phyloP scores from a whole-genome alignment of 2,888 invertebrate species.

The Leptopilina myrica region DNA sequence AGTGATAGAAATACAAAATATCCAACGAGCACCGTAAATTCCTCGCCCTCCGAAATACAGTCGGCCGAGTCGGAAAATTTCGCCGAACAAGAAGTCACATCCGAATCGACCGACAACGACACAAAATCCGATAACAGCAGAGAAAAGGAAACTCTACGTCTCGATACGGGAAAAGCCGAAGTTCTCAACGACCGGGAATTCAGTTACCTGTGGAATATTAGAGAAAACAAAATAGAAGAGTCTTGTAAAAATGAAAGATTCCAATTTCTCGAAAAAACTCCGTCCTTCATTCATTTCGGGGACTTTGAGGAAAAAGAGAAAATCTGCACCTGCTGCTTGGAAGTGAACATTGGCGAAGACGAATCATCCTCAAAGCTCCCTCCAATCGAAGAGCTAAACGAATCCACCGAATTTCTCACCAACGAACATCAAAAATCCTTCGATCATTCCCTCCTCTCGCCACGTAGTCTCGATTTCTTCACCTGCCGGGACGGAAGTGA shows the following conservation, averaged over 20 bases:
- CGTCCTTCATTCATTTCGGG: slow-evolving; percentile 47
- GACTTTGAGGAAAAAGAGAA: slow-evolving; percentile 35
- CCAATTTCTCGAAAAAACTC: slow-evolving; percentile 32
- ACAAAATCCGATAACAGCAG: slow-evolving; percentile 64
- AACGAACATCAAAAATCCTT: neutral
- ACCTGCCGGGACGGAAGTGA: slow-evolving; percentile 54
- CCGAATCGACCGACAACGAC: slow-evolving; percentile 62
- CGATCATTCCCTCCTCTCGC: slow-evolving; percentile 25
- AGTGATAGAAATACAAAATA: slow-evolving; percentile 3
- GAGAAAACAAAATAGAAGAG: slow-evolving; percentile 47
- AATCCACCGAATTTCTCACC: neutral
- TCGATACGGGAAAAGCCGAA: neutral
- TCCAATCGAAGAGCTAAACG: slow-evolving; percentile 32
- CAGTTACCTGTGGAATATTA: slow-evolving; percentile 44
- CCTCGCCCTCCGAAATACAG: slow-evolving; percentile 45
- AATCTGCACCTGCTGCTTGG: slow-evolving; percentile 44
- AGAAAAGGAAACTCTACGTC: slow-evolving; percentile 55
- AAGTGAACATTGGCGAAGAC: neutral
- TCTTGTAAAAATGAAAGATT: slow-evolving; percentile 34
- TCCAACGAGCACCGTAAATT: slow-evolving; percentile 22
- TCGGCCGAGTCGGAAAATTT: slow-evolving; percentile 54
- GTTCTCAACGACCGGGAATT: slow-evolving; percentile 31
- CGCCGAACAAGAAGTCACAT: slow-evolving; percentile 57
- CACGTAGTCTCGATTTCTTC: slow-evolving; percentile 48
- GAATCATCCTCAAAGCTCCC: neutral